Base-by-base conservation (phyloP, 2,888 invertebrate genomes). In the Netelia melanura region DNA sequence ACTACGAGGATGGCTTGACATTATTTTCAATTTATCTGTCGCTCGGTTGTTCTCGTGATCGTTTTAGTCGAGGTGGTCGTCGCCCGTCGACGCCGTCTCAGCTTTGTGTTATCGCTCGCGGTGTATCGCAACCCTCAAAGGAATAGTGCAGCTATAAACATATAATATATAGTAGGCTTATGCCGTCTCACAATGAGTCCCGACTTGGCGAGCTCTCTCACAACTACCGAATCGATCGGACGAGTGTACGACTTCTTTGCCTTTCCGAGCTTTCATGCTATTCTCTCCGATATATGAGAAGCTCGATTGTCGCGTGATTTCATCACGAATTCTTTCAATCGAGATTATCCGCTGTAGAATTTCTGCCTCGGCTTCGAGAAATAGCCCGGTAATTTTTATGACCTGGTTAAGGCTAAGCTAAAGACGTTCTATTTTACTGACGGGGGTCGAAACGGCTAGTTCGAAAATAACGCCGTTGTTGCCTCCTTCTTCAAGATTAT, bases 11-110 rank as follows among this genome's bases (percentile, higher is more conserved):
- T 30, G 52, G 54, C 79, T 65, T 78, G 83, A 81, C 86, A 88
- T 88, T 88, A 88, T 90, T 88, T 88, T 89, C 88, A 86, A 90
- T 90, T 88, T 88, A 88, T 89, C 87, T 84, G 74, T 78, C 67
- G 81, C 68, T 84, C 86, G 43, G 43, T 54, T 71, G 62, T 54
- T 54, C 71, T 71, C 54, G n/a, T 23, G 10, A 62, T 54, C 25
- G 17, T 54, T 54, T 64, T 81, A 58, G 80, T 81, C 86, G 76
- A 87, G 83, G 84, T 86, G 77, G 70, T 38, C 77, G 86, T 79
- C 84, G 70, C 61, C 38, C 56, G 21, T 71, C 74, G 67, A 79
- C 85, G 85, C 74, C 81, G 84, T 80, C 85, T 85, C 88, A 84
- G 81, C 83, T 88, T 81, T 75, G 74, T 75, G 78, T 70, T 81